Evolutionary conservation across 2,888 invertebrate genomes (phyloP).

Genomic region (Lordiphosa andalusiaca): DNA sequence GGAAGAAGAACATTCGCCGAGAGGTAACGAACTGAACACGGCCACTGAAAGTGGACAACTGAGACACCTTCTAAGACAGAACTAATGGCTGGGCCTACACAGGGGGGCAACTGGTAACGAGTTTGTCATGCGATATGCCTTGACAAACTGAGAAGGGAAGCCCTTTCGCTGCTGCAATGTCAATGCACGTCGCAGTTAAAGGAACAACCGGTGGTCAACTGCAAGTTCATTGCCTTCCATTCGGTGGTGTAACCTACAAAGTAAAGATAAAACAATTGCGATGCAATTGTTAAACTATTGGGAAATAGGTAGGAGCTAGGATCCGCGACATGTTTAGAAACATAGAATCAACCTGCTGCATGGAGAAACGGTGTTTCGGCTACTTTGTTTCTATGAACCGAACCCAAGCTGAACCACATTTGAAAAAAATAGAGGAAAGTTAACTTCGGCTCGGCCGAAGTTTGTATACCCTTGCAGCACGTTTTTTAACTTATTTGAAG

Average conservation of each 20-base stretch:
- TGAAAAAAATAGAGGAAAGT: too few species aligned
- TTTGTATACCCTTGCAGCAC: too few species aligned
- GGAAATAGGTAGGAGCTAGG: too few species aligned
- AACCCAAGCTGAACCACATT: too few species aligned
- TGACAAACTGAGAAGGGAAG: conserved; percentile 37
- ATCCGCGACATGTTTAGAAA: too few species aligned
- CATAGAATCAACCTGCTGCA: too few species aligned
- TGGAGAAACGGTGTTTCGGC: too few species aligned
- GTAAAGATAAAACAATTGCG: neutral
- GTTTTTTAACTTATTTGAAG: too few species aligned
- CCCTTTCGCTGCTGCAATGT: conserved; percentile 64
- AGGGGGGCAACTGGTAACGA: conserved; percentile 17
- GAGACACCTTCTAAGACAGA: conserved; percentile 27
- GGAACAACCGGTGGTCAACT: conserved; percentile 10
- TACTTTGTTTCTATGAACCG: too few species aligned
- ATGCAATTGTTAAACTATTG: too few species aligned
- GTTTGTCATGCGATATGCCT: conserved; percentile 54
- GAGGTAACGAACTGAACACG: conserved; percentile 35
- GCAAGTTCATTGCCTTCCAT: conserved; percentile 59
- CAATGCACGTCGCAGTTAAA: conserved; percentile 43
- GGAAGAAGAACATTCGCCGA: conserved; percentile 58
- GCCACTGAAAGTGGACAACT: conserved; percentile 41
- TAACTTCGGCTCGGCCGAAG: too few species aligned
- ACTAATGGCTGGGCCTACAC: conserved; percentile 23
- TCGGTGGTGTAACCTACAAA: conserved; percentile 42